Percentiles rank a stretch among this genome's conserved stretches.
These are phyloP conservation scores for Psylliodes chrysocephalus DNA, from an alignment of 2,888 invertebrate species.

Conservation along the genomic window DNA sequence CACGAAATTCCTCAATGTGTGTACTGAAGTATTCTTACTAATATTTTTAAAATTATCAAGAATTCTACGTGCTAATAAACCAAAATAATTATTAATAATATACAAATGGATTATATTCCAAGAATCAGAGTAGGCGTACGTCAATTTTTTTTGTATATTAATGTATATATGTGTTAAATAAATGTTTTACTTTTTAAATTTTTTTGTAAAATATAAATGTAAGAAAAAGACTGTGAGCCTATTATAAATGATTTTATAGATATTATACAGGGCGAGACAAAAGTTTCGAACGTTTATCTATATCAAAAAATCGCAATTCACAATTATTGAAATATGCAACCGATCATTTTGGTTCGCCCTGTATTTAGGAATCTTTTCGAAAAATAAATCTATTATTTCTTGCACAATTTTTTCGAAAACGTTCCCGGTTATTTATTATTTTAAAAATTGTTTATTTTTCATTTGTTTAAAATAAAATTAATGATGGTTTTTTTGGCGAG, in stretches of 20 bases:
- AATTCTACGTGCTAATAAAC: too few relatives aligned
- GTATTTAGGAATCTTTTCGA: conserved; percentile 37
- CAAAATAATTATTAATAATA: too few relatives aligned
- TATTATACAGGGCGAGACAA: conserved; percentile 26
- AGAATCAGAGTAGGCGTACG: too few relatives aligned
- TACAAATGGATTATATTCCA: too few relatives aligned
- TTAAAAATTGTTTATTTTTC: conserved; percentile 19
- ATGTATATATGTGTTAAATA: conserved; percentile 57
- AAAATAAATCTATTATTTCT: conserved; percentile 28
- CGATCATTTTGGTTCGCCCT: background rate
- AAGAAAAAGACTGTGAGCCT: conserved; percentile 53
- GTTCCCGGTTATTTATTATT: conserved; percentile 25
- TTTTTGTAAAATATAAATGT: conserved; percentile 53
- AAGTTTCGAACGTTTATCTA: too few relatives aligned
- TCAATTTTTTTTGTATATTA: conserved; percentile 56
- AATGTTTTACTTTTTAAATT: conserved; percentile 50
- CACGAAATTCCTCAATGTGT: too few relatives aligned
- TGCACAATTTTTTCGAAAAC: conserved; percentile 40
- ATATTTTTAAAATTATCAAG: too few relatives aligned
- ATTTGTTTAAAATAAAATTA: conserved; percentile 22
- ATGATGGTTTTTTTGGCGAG: conserved; percentile 13
- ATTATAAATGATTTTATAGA: conserved; percentile 40
- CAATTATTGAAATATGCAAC: conserved; percentile 6
- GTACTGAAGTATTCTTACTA: too few relatives aligned
- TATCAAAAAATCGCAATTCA: too few relatives aligned